phyloP scores from a whole-genome alignment of 2,888 invertebrate species.

The Philonicus albiceps region DNA sequence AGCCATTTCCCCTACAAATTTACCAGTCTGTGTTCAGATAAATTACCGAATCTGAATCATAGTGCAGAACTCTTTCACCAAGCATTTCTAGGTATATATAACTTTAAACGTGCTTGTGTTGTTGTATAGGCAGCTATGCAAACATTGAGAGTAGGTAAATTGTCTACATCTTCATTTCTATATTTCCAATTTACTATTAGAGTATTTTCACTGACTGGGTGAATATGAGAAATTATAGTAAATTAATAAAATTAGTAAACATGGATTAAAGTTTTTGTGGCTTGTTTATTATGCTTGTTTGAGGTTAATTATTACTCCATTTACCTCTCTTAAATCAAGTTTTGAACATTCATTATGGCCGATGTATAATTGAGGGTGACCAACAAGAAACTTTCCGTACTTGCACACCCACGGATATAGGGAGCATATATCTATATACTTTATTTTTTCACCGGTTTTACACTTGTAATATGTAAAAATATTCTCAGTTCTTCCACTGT shows the following conservation, averaged over 20 bases:
- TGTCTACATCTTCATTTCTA: slow-evolving; percentile 46
- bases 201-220: slow-evolving; percentile 48
- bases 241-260: slow-evolving; percentile 48
- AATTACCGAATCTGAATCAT: slow-evolving; percentile 58
- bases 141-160: slow-evolving; percentile 51
- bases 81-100: slow-evolving; percentile 56
- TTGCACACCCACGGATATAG: slow-evolving; percentile 54
- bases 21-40: slow-evolving; percentile 52
- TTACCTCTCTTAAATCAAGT: neutral
- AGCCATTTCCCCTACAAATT: slow-evolving; percentile 56
- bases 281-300: slow-evolving; percentile 44
- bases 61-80: slow-evolving; percentile 55
- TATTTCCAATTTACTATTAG: slow-evolving; percentile 50
- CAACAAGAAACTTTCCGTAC: slow-evolving; percentile 52
- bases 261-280: slow-evolving; percentile 47
- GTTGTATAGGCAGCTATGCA: slow-evolving; percentile 58
- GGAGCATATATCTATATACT: slow-evolving; percentile 52
- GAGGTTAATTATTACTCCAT: neutral
- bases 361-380: slow-evolving; percentile 50
- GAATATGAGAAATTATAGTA: slow-evolving; percentile 47
- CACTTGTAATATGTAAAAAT: neutral
- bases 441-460: slow-evolving; percentile 46
- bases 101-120: slow-evolving; percentile 54
- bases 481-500: neutral
- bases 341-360: neutral